Evolutionary conservation across 2,888 invertebrate species (phyloP).

Genomic region (Phoenoteleia sp.): DNA sequence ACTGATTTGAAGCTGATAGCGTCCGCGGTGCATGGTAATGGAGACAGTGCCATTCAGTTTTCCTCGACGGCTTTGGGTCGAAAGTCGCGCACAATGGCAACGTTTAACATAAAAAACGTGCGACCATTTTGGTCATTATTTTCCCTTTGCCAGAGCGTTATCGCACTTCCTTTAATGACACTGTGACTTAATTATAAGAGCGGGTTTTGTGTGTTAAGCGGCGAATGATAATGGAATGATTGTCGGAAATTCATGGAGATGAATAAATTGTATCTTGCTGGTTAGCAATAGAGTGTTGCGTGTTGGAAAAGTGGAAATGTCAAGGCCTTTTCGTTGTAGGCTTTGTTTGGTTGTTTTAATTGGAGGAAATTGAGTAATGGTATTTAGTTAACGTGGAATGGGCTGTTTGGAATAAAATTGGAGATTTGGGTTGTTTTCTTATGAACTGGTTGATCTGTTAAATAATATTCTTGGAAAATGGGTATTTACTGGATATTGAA

Average conservation of each 20-base stretch:
- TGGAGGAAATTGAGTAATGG: too few relatives aligned
- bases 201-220: constrained; percentile 16
- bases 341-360: too few relatives aligned
- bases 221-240: constrained; percentile 3
- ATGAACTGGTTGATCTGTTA: too few relatives aligned
- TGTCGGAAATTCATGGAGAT: constrained; percentile 6
- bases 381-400: too few relatives aligned
- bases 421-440: too few relatives aligned
- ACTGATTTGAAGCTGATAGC: constrained; percentile 62
- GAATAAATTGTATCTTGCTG: constrained; percentile 6
- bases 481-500: too few relatives aligned
- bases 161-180: constrained; percentile 43
- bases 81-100: constrained; percentile 33
- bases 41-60: constrained; percentile 44
- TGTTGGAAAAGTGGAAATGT: constrained; percentile 10
- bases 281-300: constrained; percentile 28
- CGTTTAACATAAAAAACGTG: constrained; percentile 48
- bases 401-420: too few relatives aligned
- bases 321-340: too few relatives aligned
- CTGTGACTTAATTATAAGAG: constrained; percentile 34
- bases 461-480: too few relatives aligned
- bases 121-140: constrained; percentile 41
- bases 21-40: constrained; percentile 21
- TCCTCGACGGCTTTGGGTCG: constrained; percentile 39
- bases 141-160: constrained; percentile 26